Evolutionary conservation across 1,140 invertebrate genomes (phyloP).

Genomic region (Aphis craccivora): DNA sequence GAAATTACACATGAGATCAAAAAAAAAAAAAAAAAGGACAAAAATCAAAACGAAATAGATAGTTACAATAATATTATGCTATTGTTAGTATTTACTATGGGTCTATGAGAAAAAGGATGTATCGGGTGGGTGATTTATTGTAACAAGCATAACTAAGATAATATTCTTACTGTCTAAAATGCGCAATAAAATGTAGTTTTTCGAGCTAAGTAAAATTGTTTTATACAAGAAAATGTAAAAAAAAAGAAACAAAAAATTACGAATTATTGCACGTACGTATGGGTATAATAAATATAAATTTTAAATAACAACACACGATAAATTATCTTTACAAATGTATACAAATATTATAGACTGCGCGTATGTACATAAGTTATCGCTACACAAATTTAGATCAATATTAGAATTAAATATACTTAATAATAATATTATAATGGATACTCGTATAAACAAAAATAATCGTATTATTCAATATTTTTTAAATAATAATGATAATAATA

Average conservation of each 20-base stretch:
- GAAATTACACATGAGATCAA: slow-evolving; percentile 40
- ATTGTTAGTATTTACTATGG: neutral
- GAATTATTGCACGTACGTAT: slow-evolving; percentile 56
- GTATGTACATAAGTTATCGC: neutral
- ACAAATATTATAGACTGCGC: slow-evolving; percentile 28
- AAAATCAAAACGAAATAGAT: neutral
- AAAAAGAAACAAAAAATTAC: slow-evolving; percentile 37
- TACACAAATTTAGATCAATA: neutral
- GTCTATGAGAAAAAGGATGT: neutral
- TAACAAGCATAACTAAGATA: slow-evolving; percentile 50
- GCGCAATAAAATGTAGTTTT: slow-evolving; percentile 26
- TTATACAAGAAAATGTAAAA: slow-evolving; percentile 50
- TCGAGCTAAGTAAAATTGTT: slow-evolving; percentile 45
- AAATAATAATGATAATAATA: neutral
- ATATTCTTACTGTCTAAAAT: slow-evolving; percentile 44
- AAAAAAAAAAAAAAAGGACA: slow-evolving; percentile 31
- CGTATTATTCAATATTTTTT: neutral
- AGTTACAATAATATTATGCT: slow-evolving; percentile 13
- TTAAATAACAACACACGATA: slow-evolving; percentile 58
- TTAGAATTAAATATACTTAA: neutral
- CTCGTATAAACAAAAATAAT: neutral
- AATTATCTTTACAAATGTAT: slow-evolving; percentile 47
- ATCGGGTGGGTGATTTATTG: neutral
- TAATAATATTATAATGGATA: neutral
- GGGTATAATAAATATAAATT: slow-evolving; percentile 48